Conservation (phyloP, 2,888 invertebrate species). For the Eupithecia centaureata region DNA sequence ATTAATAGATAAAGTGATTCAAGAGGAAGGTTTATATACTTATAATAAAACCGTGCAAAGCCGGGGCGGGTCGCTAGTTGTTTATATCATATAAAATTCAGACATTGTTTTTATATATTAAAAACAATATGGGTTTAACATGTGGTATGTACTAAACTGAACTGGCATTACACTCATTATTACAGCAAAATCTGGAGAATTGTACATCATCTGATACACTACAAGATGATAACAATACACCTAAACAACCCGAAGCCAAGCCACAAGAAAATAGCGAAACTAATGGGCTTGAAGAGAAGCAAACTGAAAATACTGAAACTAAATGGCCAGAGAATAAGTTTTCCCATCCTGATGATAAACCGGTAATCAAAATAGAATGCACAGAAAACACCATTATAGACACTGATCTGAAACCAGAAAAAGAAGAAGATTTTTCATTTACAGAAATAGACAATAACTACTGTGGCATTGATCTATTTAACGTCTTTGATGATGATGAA, state of each 20-base stretch:
- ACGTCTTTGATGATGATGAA: conserved; percentile 19
- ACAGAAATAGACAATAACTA: conserved; percentile 15
- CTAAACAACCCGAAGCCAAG: neutral
- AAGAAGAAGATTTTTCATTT: neutral
- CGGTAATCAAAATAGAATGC: neutral
- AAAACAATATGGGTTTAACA: too few relatives aligned
- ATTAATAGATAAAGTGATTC: too few relatives aligned
- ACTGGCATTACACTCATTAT: neutral
- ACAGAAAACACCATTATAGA: neutral
- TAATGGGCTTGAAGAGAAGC: neutral
- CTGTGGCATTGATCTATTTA: neutral
- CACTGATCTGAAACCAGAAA: neutral
- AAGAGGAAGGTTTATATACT: too few relatives aligned
- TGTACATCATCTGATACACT: neutral
- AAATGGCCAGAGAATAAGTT: neutral
- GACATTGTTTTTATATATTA: too few relatives aligned
- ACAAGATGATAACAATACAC: neutral
- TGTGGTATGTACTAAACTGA: too few relatives aligned
- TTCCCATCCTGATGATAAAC: neutral
- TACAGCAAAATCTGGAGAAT: neutral
- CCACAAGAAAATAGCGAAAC: neutral
- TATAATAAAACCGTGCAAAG: too few relatives aligned
- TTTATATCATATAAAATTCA: too few relatives aligned
- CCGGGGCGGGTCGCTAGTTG: too few relatives aligned
- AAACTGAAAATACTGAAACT: neutral